These are phyloP conservation scores for Sebastes taczanowskii DNA, from an alignment of 2,797 vertebrate species.

Conservation along the genomic window DNA sequence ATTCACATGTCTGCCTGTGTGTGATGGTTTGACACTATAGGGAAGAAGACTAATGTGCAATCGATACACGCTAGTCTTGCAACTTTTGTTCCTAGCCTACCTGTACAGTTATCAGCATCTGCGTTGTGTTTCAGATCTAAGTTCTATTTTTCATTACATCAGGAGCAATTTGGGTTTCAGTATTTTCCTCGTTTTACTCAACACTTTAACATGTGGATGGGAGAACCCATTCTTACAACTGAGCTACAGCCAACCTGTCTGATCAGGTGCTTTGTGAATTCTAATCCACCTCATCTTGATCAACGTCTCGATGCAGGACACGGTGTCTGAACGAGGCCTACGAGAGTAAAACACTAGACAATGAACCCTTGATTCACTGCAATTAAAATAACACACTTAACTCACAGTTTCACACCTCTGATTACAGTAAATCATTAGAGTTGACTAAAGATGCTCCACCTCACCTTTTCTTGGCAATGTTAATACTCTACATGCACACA, in stretches of 20 bases:
- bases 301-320: not conserved
- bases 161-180: not conserved
- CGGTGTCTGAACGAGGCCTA: not conserved
- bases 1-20: not conserved
- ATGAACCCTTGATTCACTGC: not conserved
- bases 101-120: not conserved
- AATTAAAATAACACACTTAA: not conserved
- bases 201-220: not conserved
- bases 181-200: not conserved
- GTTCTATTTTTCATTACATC: not conserved
- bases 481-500: slow-evolving; percentile 21
- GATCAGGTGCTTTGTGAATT: not conserved
- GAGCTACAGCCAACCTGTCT: not conserved
- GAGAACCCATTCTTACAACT: not conserved
- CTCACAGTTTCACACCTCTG: not conserved
- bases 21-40: not conserved
- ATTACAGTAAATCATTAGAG: slow-evolving; percentile 10
- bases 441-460: slow-evolving; percentile 8
- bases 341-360: not conserved
- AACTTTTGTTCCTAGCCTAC: not conserved
- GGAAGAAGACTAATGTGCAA: too few relatives aligned
- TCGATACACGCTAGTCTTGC: not conserved
- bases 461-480: not conserved
- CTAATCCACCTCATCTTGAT: not conserved
- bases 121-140: not conserved